Evolutionary conservation across 2,797 vertebrate species (phyloP), one percentile per base, ranked within the genome.

Genomic region (Sylvilagus floridanus): DNA sequence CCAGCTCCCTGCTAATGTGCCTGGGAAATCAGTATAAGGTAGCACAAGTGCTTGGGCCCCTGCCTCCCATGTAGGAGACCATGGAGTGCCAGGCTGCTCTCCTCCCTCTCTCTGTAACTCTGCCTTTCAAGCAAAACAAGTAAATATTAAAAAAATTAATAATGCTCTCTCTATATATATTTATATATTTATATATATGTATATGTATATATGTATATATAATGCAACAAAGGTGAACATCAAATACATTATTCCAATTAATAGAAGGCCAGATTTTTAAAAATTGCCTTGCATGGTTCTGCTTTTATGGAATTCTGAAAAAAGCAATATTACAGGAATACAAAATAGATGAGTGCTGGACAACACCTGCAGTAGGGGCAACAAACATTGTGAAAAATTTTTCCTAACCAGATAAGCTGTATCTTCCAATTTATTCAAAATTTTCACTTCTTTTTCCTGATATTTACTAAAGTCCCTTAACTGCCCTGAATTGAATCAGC

Each of bases 381-480:
- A 26, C 42, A 50, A 65, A n/a, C 94, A 54, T 60, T 79, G 24
- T 75, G 10, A 87, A 60, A 83, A 75, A 79, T 63, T 77, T 65
- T 72, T 72, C 30, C 73, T 54, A 68, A 87, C 9, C 6, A 90
- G 82, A 88, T 42, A 92, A 50, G 47, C 10, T 50, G 52, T 66
- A 21, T 66, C 62, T 90, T 90, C 90, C n/a, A 22, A 94, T 75
- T 79, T 69, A 42, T 71, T 85, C 30, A 42, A 47, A 47, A 47
- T 47, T 47, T 47, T 47, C 42, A 47, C 37, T 72, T 92, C 24
- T 68, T 89, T 87, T 66, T 63, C 11, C 21, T 37, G 26, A 26
- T 73, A 9, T 26, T 83, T 63, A 63, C 24, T 37, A 60, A 60
- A 12, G 0, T 17, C 21, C 89, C 75, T 8, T 47, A 54, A 62